phyloP scores from a whole-genome alignment of 2,113 vertebrate species.

The Lepisosteus oculatus region DNA sequence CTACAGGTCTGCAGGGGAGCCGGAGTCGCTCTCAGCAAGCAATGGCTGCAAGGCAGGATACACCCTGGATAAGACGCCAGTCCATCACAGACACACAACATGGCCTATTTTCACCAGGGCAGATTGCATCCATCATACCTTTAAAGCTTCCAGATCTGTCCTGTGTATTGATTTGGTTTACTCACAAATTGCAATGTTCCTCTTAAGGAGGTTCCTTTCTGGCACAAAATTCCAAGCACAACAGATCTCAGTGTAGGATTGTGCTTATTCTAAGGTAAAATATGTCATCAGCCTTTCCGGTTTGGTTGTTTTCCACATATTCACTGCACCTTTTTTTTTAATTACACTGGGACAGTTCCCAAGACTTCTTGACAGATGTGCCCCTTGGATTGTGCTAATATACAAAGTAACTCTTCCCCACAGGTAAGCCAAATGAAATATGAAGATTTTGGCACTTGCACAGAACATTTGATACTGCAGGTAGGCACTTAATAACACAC shows the following conservation, averaged over 20 bases:
- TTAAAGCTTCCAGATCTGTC: background rate
- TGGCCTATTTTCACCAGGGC: background rate
- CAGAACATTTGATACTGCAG: slow-evolving; percentile 39
- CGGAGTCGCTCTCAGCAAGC: background rate
- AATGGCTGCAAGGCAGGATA: no score
- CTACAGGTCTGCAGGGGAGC: no score
- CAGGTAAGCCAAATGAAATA: slow-evolving; percentile 42
- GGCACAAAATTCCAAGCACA: slow-evolving; percentile 33
- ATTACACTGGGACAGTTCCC: slow-evolving; percentile 12
- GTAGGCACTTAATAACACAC: slow-evolving; percentile 28
- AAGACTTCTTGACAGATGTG: slow-evolving; percentile 35
- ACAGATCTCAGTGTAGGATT: slow-evolving; percentile 32
- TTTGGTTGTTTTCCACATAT: slow-evolving; percentile 21
- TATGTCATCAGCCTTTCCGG: slow-evolving; percentile 20
- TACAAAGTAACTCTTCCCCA: slow-evolving; percentile 30
- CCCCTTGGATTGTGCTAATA: slow-evolving; percentile 31
- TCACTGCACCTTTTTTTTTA: slow-evolving; percentile 12
- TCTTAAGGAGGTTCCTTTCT: slow-evolving; percentile 21
- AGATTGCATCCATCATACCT: background rate
- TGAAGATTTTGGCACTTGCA: slow-evolving; percentile 27
- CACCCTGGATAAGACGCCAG: no score
- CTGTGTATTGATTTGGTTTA: slow-evolving; percentile 16
- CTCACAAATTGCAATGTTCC: slow-evolving; percentile 18
- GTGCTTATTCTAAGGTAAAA: slow-evolving; percentile 14
- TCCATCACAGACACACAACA: background rate